Conservation (phyloP, 2,888 invertebrate genomes). For the Aspidapion aeneum region DNA sequence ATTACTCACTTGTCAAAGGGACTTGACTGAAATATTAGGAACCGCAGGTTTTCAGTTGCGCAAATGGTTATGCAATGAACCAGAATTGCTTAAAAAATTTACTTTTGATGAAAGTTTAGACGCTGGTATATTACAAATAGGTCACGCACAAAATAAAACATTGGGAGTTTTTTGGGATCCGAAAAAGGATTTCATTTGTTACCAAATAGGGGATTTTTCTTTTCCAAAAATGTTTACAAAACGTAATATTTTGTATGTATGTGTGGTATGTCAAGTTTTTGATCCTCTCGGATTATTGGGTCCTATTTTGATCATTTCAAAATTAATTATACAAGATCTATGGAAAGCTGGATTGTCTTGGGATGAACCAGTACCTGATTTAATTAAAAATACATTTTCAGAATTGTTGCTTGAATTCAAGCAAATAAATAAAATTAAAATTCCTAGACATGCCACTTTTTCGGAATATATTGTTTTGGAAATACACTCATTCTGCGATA, state of each 20-base stretch:
- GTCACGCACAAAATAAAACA: conserved; percentile 19
- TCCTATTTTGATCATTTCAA: conserved; percentile 6
- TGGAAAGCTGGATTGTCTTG: conserved; percentile 13
- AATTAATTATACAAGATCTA: conserved; percentile 14
- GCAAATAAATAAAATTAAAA: conserved; percentile 8
- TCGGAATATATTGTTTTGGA: conserved; percentile 11
- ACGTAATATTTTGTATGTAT: conserved; percentile 10
- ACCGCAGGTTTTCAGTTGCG: conserved; percentile 21
- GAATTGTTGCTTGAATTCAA: conserved; percentile 10
- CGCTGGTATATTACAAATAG: conserved; percentile 12
- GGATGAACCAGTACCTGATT: conserved; percentile 14
- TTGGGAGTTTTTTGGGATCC: conserved; percentile 12
- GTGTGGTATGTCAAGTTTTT: conserved; percentile 12
- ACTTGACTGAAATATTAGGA: not conserved
- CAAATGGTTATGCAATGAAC: conserved; percentile 7
- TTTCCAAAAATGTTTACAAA: conserved; percentile 7
- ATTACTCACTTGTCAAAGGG: too few relatives aligned
- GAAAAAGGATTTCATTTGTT: conserved; percentile 7
- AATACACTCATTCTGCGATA: conserved; percentile 18
- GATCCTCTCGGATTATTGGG: conserved; percentile 13
- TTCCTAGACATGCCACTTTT: conserved; percentile 9
- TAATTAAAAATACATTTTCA: conserved; percentile 8
- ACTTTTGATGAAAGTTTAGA: conserved; percentile 8
- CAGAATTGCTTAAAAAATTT: conserved; percentile 9
- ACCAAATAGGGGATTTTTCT: conserved; percentile 10